Percentiles rank a stretch among this genome's conserved stretches.
Evolutionary conservation across 2,888 invertebrate species (phyloP).

Genomic region (Plemyria rubiginata): DNA sequence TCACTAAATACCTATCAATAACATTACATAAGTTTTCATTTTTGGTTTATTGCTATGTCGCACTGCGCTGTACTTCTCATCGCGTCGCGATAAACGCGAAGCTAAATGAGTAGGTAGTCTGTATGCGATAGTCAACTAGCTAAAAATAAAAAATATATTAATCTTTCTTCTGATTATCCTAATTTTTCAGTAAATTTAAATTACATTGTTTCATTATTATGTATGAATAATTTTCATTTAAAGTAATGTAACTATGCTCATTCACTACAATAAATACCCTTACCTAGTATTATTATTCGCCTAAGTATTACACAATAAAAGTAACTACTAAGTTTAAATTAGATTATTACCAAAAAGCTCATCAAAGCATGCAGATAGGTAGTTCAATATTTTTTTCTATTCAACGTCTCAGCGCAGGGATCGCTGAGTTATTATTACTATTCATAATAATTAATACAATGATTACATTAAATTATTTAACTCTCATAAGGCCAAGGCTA

Average conservation of each 20-base stretch:
- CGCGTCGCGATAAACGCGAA: constrained; percentile 55
- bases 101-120: constrained; percentile 71
- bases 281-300: constrained; percentile 78
- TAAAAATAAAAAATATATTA: constrained; percentile 85
- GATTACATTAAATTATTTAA: constrained; percentile 82
- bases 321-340: constrained; percentile 83
- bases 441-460: constrained; percentile 68
- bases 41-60: constrained; percentile 85
- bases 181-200: constrained; percentile 75
- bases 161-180: constrained; percentile 78
- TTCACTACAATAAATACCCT: constrained; percentile 84
- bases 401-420: constrained; percentile 73
- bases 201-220: constrained; percentile 80
- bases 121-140: constrained; percentile 82
- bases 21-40: constrained; percentile 81
- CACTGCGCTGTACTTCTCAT: constrained; percentile 64
- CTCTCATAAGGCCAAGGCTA: constrained; percentile 85
- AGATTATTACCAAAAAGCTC: constrained; percentile 85
- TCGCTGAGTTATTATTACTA: constrained; percentile 72
- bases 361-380: constrained; percentile 85
- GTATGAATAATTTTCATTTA: constrained; percentile 78
- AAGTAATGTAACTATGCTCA: constrained; percentile 81
- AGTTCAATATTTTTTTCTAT: constrained; percentile 80
- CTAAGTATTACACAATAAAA: constrained; percentile 83
- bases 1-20: constrained; percentile 79